Evolutionary conservation across 2,888 invertebrate species (phyloP), one percentile per base, ranked within the genome.

Genomic region (Trachelus tabidus): DNA sequence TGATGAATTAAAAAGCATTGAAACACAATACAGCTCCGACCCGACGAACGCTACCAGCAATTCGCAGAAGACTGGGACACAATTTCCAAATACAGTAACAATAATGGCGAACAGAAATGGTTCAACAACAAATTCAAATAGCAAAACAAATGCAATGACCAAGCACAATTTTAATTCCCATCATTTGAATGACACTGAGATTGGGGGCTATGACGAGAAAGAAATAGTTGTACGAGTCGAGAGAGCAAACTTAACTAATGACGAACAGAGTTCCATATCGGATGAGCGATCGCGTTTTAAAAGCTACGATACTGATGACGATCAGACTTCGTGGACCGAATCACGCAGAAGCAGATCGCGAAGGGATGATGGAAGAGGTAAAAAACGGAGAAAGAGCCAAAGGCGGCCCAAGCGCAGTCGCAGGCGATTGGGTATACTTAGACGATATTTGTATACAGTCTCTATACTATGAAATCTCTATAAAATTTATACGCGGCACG

Each of bases 371-470:
- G 88, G 87, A 87, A 89, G 89, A 89, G 89, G 87, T 90, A 89
- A 89, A 90, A 88, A 88, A 86, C 84, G 87, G 83, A 86, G 85
- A 85, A 87, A 89, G 83, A 85, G 81, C 81, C 86, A 87, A 88
- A 86, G 88, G 88, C 86, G 85, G 85, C 89, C 87, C 86, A 89
- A 90, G 84, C 88, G 89, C 87, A 88, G 88, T 89, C 86, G 87
- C 88, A 87, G 87, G 88, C 90, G 88, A 89, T 89, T 89, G 87
- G 89, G 90, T 90, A 88, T 84, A 89, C 87, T 83, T 84, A 83
- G 82, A 84, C 77, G 76, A 79, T 81, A 80, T 80, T 85, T 85
- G 78, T 76, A 78, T 56, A 56, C 56, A 56, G 56, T 56, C 56
- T 56, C 56, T 56, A 34, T 78, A 68, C 31, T 37, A 56, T 68